These are phyloP conservation scores for Vombatus ursinus DNA, from an alignment of 2,113 vertebrate species.

Conservation along the genomic window DNA sequence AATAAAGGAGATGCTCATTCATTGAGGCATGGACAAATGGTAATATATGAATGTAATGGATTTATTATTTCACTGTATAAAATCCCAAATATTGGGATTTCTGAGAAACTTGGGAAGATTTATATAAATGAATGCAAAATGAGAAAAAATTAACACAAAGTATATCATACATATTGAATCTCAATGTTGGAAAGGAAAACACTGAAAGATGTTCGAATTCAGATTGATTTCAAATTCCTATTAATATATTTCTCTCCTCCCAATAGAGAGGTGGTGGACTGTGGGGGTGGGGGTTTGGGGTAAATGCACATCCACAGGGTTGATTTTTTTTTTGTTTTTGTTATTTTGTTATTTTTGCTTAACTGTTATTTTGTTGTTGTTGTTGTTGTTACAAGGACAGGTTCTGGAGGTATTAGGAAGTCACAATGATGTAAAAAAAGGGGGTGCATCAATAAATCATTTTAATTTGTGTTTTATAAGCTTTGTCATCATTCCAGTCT, in stretches of 20 bases:
- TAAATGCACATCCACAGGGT: not conserved
- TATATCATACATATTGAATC: not conserved
- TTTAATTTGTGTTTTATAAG: not conserved
- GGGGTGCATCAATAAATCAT: not conserved
- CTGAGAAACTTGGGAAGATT: not conserved
- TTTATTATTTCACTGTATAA: not conserved
- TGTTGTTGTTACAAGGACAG: not conserved
- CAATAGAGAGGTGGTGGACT: not conserved
- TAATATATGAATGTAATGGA: not conserved
- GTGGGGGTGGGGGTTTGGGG: too few relatives aligned
- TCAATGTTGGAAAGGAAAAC: not conserved
- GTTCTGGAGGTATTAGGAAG: not conserved
- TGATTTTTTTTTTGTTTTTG: not conserved
- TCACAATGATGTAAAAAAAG: not conserved
- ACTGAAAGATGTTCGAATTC: not conserved
- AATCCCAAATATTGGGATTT: not conserved
- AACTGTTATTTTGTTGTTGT: not conserved
- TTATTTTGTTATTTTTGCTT: not conserved
- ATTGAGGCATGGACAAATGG: not conserved
- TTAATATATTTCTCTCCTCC: not conserved
- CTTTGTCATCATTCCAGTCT: not conserved
- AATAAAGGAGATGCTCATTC: not conserved
- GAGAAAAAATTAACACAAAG: not conserved
- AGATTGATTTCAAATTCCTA: not conserved
- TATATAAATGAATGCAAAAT: not conserved